Conservation (phyloP, 2,113 vertebrate genomes). For the Aspiorhynchus laticeps region DNA sequence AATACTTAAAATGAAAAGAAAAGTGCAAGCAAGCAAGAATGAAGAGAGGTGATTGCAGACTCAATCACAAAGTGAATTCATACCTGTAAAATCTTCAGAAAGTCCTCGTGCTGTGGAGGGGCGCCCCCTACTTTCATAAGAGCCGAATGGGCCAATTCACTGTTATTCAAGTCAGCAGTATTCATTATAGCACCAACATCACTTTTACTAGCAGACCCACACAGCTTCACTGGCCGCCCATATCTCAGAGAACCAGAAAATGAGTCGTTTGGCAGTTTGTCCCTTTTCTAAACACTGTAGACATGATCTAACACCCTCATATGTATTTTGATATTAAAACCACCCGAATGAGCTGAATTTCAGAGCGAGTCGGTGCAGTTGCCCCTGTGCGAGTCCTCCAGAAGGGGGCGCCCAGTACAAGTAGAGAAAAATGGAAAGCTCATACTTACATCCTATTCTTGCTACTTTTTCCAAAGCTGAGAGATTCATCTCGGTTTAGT, state of each 20-base stretch:
- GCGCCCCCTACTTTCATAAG: conserved; percentile 91
- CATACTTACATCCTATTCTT: conserved; percentile 99
- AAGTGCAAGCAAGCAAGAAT: conserved; percentile 36
- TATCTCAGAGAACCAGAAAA: not conserved
- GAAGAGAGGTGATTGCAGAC: conserved; percentile 54
- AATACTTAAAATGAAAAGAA: conserved; percentile 15
- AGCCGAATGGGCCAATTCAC: conserved; percentile 83
- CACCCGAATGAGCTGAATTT: not conserved
- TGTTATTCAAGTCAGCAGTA: conserved; percentile 76
- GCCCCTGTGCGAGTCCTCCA: conserved; percentile 98
- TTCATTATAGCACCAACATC: conserved; percentile 71
- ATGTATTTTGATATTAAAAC: not conserved
- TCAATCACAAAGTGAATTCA: conserved; percentile 69
- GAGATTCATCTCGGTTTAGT: conserved; percentile 99
- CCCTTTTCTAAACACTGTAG: not conserved
- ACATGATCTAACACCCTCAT: not conserved
- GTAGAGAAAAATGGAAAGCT: conserved; percentile 98
- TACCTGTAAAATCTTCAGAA: conserved; percentile 97
- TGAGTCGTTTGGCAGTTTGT: not conserved
- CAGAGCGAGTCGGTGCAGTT: conserved; percentile 76
- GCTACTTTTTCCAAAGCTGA: conserved; percentile 99
- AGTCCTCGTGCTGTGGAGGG: conserved; percentile 96
- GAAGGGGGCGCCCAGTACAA: conserved; percentile 97
- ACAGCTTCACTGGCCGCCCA: conserved; percentile 75
- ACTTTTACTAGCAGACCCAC: conserved; percentile 66